These are phyloP conservation scores for Rhopalosiphum nymphaeae DNA, from an alignment of 2,888 invertebrate genomes.

Conservation along the genomic window DNA sequence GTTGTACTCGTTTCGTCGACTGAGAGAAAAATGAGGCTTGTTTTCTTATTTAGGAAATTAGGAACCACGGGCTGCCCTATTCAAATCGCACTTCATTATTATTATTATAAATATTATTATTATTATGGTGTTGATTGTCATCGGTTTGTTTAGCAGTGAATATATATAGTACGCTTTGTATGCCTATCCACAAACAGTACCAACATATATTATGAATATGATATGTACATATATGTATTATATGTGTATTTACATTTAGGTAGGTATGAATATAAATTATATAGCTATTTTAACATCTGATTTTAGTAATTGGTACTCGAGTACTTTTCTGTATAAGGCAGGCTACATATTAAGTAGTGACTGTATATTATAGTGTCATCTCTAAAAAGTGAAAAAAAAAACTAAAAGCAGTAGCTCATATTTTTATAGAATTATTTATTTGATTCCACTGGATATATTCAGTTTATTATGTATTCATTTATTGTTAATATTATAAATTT, in stretches of 20 bases:
- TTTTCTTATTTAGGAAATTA: conserved; percentile 63
- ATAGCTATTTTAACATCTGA: background rate
- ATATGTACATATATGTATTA: background rate
- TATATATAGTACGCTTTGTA: background rate
- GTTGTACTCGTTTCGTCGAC: conserved; percentile 27
- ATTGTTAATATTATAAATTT: background rate
- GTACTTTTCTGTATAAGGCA: background rate
- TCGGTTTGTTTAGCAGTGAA: conserved; percentile 5
- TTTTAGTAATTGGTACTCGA: background rate
- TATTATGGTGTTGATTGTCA: conserved; percentile 23
- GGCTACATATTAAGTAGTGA: background rate
- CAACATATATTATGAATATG: background rate
- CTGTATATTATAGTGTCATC: background rate
- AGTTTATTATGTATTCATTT: background rate
- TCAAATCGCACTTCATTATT: conserved; percentile 40
- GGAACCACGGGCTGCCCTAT: conserved; percentile 57
- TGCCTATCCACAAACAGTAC: background rate
- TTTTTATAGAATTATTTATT: background rate
- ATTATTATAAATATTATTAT: conserved; percentile 35
- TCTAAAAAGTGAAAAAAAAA: background rate
- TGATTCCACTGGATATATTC: background rate
- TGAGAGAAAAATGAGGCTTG: conserved; percentile 52
- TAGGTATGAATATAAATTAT: background rate
- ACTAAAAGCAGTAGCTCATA: background rate
- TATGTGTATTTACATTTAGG: background rate